These are phyloP conservation scores for Melanotaenia trifasciata DNA, from an alignment of 2,797 vertebrate genomes.

Conservation along the genomic window DNA sequence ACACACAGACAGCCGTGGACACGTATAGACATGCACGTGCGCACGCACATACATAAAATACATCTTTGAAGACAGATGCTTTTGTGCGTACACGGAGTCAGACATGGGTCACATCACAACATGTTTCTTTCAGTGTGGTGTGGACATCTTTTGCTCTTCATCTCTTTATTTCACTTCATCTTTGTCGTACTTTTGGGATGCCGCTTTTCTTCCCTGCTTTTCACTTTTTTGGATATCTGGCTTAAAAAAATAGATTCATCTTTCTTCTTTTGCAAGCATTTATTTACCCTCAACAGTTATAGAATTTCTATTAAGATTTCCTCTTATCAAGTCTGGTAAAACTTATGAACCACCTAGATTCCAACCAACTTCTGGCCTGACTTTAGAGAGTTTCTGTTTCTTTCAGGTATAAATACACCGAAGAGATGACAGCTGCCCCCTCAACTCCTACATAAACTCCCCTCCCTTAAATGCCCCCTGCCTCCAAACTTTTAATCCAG, in stretches of 20 bases:
- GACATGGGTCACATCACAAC: constrained; percentile 75
- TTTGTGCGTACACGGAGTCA: constrained; percentile 60
- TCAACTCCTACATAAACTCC: constrained; percentile 45
- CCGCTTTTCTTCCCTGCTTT: constrained; percentile 22
- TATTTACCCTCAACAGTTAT: constrained; percentile 26
- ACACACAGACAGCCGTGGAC: constrained; percentile 60
- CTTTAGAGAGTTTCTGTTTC: constrained; percentile 27
- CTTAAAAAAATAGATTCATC: neutral
- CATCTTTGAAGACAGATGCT: constrained; percentile 74
- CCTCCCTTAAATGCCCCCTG: constrained; percentile 44
- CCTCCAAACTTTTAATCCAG: constrained; percentile 76
- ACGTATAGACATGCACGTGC: constrained; percentile 46
- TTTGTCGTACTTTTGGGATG: constrained; percentile 52
- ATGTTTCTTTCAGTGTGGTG: constrained; percentile 49
- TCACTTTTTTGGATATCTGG: neutral
- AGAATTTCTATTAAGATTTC: neutral
- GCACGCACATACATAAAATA: constrained; percentile 56
- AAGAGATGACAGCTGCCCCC: constrained; percentile 41
- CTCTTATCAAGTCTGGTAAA: constrained; percentile 17
- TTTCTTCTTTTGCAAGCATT: constrained; percentile 15
- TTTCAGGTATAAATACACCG: constrained; percentile 47
- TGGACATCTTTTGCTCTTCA: constrained; percentile 51
- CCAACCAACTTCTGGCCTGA: constrained; percentile 10
- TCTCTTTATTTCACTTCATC: constrained; percentile 66
- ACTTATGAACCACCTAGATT: constrained; percentile 32